Conservation (phyloP, 2,888 invertebrate genomes). For the Diarsia dahlii region DNA sequence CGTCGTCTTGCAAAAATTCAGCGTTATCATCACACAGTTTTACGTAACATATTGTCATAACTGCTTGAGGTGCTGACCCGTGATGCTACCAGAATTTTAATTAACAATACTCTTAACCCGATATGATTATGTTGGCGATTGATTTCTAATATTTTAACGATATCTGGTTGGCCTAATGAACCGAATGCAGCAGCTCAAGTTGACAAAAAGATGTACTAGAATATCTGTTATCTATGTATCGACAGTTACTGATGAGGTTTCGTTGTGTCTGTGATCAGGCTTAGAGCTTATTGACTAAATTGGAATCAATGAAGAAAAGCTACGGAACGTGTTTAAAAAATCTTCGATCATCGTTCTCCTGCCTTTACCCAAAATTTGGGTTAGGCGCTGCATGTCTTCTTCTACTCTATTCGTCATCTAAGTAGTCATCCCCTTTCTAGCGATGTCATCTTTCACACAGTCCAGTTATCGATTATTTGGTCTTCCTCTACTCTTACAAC, state of each 20-base stretch:
- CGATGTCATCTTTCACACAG: neutral
- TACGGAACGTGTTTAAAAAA: neutral
- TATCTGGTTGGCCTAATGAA: slow-evolving; percentile 38
- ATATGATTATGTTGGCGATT: slow-evolving; percentile 42
- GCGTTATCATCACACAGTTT: slow-evolving; percentile 26
- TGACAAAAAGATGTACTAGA: neutral
- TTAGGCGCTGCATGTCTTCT: neutral
- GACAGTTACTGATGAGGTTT: neutral
- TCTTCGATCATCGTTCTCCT: neutral
- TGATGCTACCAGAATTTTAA: slow-evolving; percentile 47
- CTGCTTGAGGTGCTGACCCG: slow-evolving; percentile 50
- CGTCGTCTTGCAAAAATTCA: slow-evolving; percentile 24
- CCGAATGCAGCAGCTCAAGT: slow-evolving; percentile 10
- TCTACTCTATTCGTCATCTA: neutral
- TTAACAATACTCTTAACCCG: slow-evolving; percentile 45
- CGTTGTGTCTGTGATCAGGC: neutral
- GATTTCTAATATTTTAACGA: slow-evolving; percentile 39
- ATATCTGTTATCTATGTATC: neutral
- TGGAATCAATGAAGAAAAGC: neutral
- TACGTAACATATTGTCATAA: slow-evolving; percentile 55
- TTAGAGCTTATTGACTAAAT: neutral
- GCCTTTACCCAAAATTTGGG: neutral
- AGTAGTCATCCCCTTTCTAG: neutral
- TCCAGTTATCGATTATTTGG: neutral
- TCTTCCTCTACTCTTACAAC: neutral